phyloP scores from a whole-genome alignment of 2,888 invertebrate genomes.

The Kryphioiulus occultus region DNA sequence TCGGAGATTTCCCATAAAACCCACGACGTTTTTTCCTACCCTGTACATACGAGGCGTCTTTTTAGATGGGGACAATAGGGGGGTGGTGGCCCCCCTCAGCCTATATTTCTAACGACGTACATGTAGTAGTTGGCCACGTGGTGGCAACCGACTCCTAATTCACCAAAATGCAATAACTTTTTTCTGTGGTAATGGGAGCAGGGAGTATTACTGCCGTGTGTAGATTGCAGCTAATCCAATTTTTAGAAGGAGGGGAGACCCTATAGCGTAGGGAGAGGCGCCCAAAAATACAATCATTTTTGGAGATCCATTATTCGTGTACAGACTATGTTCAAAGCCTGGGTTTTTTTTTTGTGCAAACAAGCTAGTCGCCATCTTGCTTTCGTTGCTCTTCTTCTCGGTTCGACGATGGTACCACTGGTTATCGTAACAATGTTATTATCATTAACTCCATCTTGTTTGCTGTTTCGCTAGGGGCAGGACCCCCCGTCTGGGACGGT shows the following conservation, averaged over 20 bases:
- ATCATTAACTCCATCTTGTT: background rate
- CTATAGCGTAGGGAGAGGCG: conserved; percentile 29
- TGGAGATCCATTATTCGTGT: conserved; percentile 40
- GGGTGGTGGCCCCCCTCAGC: conserved; percentile 39
- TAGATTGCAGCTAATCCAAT: conserved; percentile 40
- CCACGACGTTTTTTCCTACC: conserved; percentile 33
- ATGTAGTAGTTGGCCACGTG: background rate
- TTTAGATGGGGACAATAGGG: conserved; percentile 13
- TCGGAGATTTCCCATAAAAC: background rate
- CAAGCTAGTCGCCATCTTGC: conserved; percentile 33
- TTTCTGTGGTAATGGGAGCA: conserved; percentile 32
- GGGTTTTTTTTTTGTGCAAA: background rate
- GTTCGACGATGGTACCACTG: background rate
- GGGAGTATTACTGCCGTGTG: conserved; percentile 34
- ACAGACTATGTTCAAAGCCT: conserved; percentile 24
- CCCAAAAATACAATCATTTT: conserved; percentile 40
- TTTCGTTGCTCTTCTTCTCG: background rate
- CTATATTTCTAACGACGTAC: conserved; percentile 37
- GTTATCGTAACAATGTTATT: conserved; percentile 19
- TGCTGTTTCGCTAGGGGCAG: background rate
- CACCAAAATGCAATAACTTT: conserved; percentile 40
- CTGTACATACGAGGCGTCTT: conserved; percentile 17
- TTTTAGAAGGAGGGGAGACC: conserved; percentile 35
- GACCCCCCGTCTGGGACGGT: background rate
- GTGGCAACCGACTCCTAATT: background rate